Base-by-base conservation (phyloP, 2,888 invertebrate genomes). In the Caenorhabditis macrosperma region DNA sequence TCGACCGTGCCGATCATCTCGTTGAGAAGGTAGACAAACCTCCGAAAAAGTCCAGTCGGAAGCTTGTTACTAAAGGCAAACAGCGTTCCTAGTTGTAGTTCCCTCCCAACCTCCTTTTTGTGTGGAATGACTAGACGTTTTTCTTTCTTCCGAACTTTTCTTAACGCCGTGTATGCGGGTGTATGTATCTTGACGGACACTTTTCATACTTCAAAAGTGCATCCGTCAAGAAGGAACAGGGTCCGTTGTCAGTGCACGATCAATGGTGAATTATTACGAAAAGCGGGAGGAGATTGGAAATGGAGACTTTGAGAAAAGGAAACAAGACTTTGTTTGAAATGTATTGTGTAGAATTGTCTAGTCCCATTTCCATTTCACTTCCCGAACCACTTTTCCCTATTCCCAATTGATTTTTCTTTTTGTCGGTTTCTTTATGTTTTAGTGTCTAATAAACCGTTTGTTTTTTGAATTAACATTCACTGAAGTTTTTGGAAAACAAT, bases 1-100 rank as follows among this genome's bases (percentile, higher is more conserved):
- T 89, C 12, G 89, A 89, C 52, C 67, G 71, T 5, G 89, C 88
- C 10, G 89, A 89, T 54, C 85, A 78, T 68, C 81, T 87, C 52
- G 83, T 86, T 17, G 89, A 89, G 81, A 88, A 89, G 86, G 89
- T 85, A 75, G 78, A 81, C 54, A 71, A 54, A 12, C 77, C 52
- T 1, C 48, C 30, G 15, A 50, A 54, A 48, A 69, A 52, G 24
- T 76, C 75, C 1, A 80, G 81, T 63, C 76, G 81, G 20, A 81
- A 77, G 48, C 72, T 81, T 33, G 76, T 81, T 38, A 74, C 64
- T 20, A 81, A 72, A 55, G 76, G 81, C 52, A 72, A 60, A 59
- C 52, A 52, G 24, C 41, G 54, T 35, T 35, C 41, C 12, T 26
- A 68, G 33, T 48, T 46, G 28, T 41, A 44, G 1, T 24, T 44